Evolutionary conservation across 1,140 invertebrate genomes (phyloP).

Genomic region (Drosophila pallidifrons): DNA sequence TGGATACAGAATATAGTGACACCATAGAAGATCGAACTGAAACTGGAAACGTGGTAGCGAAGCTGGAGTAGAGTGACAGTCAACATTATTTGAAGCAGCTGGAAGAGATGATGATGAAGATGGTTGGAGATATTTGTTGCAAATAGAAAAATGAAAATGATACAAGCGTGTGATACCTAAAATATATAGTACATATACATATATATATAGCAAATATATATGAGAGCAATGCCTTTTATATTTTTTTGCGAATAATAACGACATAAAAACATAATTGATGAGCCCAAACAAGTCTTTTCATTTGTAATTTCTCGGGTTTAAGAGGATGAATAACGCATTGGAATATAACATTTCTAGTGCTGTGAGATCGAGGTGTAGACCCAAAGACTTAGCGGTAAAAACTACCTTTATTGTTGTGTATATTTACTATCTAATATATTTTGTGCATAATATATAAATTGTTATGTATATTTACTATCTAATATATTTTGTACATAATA

Average conservation of each 20-base stretch:
- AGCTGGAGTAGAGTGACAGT: background rate
- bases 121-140: slow-evolving; percentile 43
- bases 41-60: background rate
- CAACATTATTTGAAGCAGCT: background rate
- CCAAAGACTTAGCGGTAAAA: too few species aligned
- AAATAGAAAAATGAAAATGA: slow-evolving; percentile 55
- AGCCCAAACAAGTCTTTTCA: background rate
- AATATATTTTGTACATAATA: too few species aligned
- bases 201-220: slow-evolving; percentile 26
- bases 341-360: too few species aligned
- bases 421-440: too few species aligned
- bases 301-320: background rate
- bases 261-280: slow-evolving; percentile 9
- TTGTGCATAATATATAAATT: too few species aligned
- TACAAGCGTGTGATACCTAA: slow-evolving; percentile 74
- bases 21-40: slow-evolving; percentile 11
- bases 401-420: too few species aligned
- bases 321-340: too few species aligned
- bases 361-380: too few species aligned
- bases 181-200: slow-evolving; percentile 68
- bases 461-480: too few species aligned
- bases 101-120: background rate
- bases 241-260: slow-evolving; percentile 17
- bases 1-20: slow-evolving; percentile 87
- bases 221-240: slow-evolving; percentile 7